Evolutionary conservation across 1,140 invertebrate species (phyloP).

Genomic region (Zelostemma sp.): DNA sequence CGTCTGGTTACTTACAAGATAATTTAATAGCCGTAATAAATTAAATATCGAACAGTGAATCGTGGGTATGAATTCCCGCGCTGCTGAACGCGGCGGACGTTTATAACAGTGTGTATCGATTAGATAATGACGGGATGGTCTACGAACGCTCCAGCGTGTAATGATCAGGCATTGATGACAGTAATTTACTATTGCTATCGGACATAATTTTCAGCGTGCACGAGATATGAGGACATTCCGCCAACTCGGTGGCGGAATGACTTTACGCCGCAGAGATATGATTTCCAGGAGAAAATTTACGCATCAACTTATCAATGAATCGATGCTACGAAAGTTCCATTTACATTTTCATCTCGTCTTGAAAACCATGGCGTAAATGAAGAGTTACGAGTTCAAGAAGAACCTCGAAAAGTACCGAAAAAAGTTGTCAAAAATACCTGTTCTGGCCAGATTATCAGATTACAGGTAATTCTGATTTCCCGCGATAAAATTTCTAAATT

Average conservation of each 20-base stretch:
- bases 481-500: too few species aligned
- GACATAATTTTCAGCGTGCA: not conserved
- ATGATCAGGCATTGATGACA: not conserved
- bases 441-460: too few species aligned
- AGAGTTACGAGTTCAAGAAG: not conserved
- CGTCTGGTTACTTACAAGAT: not conserved
- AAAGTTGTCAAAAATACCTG: too few species aligned
- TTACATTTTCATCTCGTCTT: too few species aligned
- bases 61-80: not conserved
- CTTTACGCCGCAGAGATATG: not conserved
- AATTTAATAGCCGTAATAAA: slow-evolving; percentile 1
- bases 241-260: not conserved
- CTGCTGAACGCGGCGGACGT: not conserved
- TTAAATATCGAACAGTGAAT: slow-evolving; percentile 2
- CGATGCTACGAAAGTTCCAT: too few species aligned
- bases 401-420: not conserved
- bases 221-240: slow-evolving; percentile 1
- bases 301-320: too few species aligned
- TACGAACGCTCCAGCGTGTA: not conserved
- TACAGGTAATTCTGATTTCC: too few species aligned
- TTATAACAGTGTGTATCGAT: not conserved
- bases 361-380: not conserved
- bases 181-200: not conserved
- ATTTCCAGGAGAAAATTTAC: too few species aligned
- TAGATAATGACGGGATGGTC: slow-evolving; percentile 1